Conservation (phyloP, 2,888 invertebrate genomes). For the Folsomia manolachei region DNA sequence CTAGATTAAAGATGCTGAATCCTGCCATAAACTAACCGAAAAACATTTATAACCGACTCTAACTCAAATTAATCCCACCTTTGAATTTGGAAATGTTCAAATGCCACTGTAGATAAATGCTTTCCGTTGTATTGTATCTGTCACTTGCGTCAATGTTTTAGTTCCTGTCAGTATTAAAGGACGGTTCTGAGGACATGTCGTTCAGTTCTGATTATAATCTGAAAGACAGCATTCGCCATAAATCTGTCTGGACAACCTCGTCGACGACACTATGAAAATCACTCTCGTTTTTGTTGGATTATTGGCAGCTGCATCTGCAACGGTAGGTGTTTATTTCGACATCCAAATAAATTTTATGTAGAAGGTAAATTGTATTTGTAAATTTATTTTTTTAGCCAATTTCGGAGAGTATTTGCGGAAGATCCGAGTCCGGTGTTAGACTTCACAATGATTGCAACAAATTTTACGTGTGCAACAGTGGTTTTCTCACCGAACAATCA, state of each 20-base stretch:
- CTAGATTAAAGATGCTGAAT: neutral
- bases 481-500: neutral
- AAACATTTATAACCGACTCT: neutral
- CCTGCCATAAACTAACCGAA: neutral
- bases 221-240: no score
- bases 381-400: neutral
- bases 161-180: no score
- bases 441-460: neutral
- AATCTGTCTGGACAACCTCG: no score
- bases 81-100: no score
- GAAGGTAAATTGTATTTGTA: no score
- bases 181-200: no score
- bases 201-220: no score
- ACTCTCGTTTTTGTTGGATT: no score
- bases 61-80: no score
- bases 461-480: conserved; percentile 8
- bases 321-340: neutral
- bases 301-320: neutral
- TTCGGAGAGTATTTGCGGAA: neutral
- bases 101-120: no score
- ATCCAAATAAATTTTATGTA: no score
- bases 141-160: conserved; percentile 2
- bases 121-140: neutral
- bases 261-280: no score
- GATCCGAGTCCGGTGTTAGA: neutral